Evolutionary conservation across 2,113 vertebrate genomes (phyloP), one percentile per base, ranked within the genome.

Genomic region (Thunnus maccoyii): DNA sequence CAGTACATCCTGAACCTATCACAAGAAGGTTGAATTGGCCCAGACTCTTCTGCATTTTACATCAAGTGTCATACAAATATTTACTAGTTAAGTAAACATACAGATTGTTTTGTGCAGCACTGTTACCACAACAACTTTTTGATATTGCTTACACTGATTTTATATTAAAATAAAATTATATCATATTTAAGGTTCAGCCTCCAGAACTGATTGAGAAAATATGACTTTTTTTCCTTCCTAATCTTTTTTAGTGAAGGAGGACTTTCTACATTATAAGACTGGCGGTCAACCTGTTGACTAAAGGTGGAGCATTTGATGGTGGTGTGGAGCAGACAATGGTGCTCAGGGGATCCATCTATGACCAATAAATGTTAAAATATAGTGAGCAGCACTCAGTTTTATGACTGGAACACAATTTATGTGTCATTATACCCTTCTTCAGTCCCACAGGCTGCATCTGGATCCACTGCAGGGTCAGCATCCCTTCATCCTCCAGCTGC

Each of bases 381-480:
- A 65, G 15, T 51, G 56, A 47, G 41, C 0, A 41, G 27, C 44
- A 13, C 8, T 47, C 3, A 11, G 10, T 73, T 50, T 64, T 2
- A 4, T 6, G 30, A 15, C 3, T n/a, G 22, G 27, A 71, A 22
- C 9, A 48, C 5, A 44, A 54, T 16, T 16, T 30, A 47, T 51
- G 15, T 13, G 30, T 80, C 14, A 50, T 78, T 15, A 73, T 18
- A 13, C n/a, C 18, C 13, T 10, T 25, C 17, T 36, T 64, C 11
- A 16, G 16, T 61, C 27, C 71, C 61, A 14, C 3, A 4, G 13
- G 44, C 30, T 67, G 20, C 64, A n/a, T 58, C 70, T 64, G 78
- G 30, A 85, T 44, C 51, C 25, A 20, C 68, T 69, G 51, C 61
- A 58, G 47, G 57, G 63, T 62, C 50, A 52, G 50, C 18, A 3